These are phyloP conservation scores for Falcunculus frontatus DNA, from an alignment of 2,113 vertebrate genomes.

Conservation along the genomic window DNA sequence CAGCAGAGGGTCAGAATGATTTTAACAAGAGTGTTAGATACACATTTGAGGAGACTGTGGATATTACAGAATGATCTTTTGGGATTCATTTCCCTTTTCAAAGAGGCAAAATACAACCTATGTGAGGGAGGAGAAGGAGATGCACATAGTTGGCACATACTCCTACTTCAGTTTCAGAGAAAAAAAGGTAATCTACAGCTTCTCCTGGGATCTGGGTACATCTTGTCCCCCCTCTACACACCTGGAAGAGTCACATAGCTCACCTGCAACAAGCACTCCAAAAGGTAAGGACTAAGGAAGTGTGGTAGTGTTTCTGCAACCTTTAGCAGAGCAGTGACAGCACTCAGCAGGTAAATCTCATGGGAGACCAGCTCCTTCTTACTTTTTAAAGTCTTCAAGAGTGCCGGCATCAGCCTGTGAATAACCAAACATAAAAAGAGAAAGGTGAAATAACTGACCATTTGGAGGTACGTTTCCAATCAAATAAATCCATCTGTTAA, in stretches of 20 bases:
- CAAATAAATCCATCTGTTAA: neutral
- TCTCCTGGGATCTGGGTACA: neutral
- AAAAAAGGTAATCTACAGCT: neutral
- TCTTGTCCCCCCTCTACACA: neutral
- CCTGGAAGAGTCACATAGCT: neutral
- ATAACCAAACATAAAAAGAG: neutral
- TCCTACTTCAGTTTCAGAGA: neutral
- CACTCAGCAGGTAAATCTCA: constrained; percentile 89
- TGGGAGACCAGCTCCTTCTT: constrained; percentile 79
- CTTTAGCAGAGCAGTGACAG: constrained; percentile 85
- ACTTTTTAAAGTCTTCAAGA: constrained; percentile 75
- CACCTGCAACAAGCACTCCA: constrained; percentile 80
- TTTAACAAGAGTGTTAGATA: neutral
- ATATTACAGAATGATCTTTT: neutral
- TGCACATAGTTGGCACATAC: neutral
- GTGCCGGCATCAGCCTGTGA: constrained; percentile 86
- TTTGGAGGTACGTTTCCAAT: neutral
- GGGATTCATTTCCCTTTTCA: neutral
- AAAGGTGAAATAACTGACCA: neutral
- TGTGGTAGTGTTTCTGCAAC: constrained; percentile 86
- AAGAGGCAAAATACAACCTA: neutral
- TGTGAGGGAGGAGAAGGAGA: neutral
- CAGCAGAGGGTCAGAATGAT: neutral
- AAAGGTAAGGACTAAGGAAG: constrained; percentile 93
- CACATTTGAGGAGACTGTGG: neutral